Base-by-base conservation (phyloP, 2,888 invertebrate genomes). In the Didymodactylos carnosus region DNA sequence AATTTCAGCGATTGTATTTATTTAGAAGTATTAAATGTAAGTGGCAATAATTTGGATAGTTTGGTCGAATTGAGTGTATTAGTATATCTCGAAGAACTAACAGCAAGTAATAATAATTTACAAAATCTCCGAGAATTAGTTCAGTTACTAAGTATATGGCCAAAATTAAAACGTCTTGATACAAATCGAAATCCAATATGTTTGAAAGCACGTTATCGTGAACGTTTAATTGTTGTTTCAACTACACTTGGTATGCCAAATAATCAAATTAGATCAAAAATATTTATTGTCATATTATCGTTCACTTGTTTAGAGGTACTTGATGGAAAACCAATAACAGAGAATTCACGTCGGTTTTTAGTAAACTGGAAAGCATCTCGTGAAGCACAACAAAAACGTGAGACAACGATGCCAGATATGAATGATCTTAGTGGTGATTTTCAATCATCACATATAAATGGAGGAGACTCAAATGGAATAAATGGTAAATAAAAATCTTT, bases 251-350 rank as follows among this genome's bases (percentile, higher is more conserved):
- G 41, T 46, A 46, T 39, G 25, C 6, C n/a, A 3, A 19, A n/a
- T 43, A 27, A 19, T 25, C 19, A 7, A 1, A 29, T 40, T 19
- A 2, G 35, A 27, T n/a, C 23, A 40, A 3, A n/a, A n/a, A n/a
- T n/a, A n/a, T n/a, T n/a, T n/a, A n/a, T n/a, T n/a, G n/a, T n/a
- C n/a, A 49, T 16, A n/a, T 7, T 25, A 13, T 62, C 39, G 6
- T 35, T 8, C 73, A 39, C 76, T 35, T 62, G 29, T 76, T 25
- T 77, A 82, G 83, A 81, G 53, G 76, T 80, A 35, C 76, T 83
- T 69, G 83, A 83, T 79, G 82, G 82, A 7, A 83, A 82, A 76
- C 81, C 81, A 75, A 80, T 83, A 27, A 81, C 80, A 71, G 79
- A 80, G 51, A 80, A 81, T 72, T 78, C 81, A 11, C 79, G 81